Evolutionary conservation across 2,113 vertebrate genomes (phyloP), one percentile per base, ranked within the genome.

Genomic region (Forbesichthys papilliferus): DNA sequence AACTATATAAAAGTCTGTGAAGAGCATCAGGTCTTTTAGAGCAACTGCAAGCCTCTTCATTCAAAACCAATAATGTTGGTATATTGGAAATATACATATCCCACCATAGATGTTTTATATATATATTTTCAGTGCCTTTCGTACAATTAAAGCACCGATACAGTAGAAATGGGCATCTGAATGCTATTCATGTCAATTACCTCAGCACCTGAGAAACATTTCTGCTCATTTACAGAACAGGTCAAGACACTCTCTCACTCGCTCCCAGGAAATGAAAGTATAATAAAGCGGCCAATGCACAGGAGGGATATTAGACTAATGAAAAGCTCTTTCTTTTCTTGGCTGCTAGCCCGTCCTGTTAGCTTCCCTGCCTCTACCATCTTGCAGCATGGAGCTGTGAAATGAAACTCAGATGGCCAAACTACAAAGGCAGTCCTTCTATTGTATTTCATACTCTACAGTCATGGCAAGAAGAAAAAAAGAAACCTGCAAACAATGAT

Each of bases 281-380:
- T 84, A 84, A 80, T 83, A 83, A 83, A 76, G 66, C 48, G 36
- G 73, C 81, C 79, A 81, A 83, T 80, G 79, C 87, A 84, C 90
- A 77, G 71, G 82, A 90, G 88, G 81, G 78, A 87, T 86, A 88
- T 88, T 91, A 88, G 77, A 78, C 81, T 88, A 82, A 91, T 88
- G 84, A 91, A 91, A 90, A 88, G 78, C 84, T 81, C 80, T 80
- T 76, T 77, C 68, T 72, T 63, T 54, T 14, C 66, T 86, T 87
- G 86, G 83, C 87, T 84, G 78, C 73, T 12, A 69, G 82, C 86
- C 79, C 84, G 70, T 79, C 82, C 58, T 48, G 59, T 68, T 73
- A 62, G 56, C 62, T 53, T 78, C 71, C 58, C 66, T 53, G 73
- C 14, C 2, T 74, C 63, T 80, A 74, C 67, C 70, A 52, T 85